Percentiles rank a stretch among this genome's conserved stretches.
Evolutionary conservation across 2,797 vertebrate species (phyloP).

Genomic region (Bradypodion pumilum): DNA sequence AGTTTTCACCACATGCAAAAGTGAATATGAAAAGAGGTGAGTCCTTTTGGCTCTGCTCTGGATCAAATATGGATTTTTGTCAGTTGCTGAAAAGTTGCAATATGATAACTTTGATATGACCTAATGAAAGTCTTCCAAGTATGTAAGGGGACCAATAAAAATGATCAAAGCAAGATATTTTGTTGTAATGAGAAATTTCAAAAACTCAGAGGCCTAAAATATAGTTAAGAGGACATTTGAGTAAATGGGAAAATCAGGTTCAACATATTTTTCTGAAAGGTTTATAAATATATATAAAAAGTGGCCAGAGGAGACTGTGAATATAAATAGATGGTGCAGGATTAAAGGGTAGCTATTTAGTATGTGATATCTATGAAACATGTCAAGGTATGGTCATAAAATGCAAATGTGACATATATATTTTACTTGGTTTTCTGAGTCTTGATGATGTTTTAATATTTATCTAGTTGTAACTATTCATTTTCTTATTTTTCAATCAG

Average conservation of each 20-base stretch:
- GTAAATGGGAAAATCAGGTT: slow-evolving; percentile 31
- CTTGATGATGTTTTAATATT: slow-evolving; percentile 27
- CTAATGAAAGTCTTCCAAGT: slow-evolving; percentile 63
- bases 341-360: slow-evolving; percentile 56
- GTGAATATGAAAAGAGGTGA: slow-evolving; percentile 1
- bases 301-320: slow-evolving; percentile 15
- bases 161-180: slow-evolving; percentile 53
- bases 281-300: slow-evolving; percentile 27
- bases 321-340: slow-evolving; percentile 40
- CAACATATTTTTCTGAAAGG: slow-evolving; percentile 29
- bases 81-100: slow-evolving; percentile 48
- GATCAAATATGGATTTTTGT: slow-evolving; percentile 42
- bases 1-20: background rate
- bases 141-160: slow-evolving; percentile 38
- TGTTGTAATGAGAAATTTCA: slow-evolving; percentile 23
- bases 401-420: background rate
- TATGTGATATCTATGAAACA: slow-evolving; percentile 13
- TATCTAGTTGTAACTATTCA: slow-evolving; percentile 19
- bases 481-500: slow-evolving; percentile 18
- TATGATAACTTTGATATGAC: slow-evolving; percentile 59
- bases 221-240: slow-evolving; percentile 40
- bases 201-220: slow-evolving; percentile 54
- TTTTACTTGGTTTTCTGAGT: slow-evolving; percentile 40
- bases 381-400: background rate
- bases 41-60: background rate